These are phyloP conservation scores for Ypsolopha scabrella DNA, from an alignment of 2,888 invertebrate species.

Conservation along the genomic window DNA sequence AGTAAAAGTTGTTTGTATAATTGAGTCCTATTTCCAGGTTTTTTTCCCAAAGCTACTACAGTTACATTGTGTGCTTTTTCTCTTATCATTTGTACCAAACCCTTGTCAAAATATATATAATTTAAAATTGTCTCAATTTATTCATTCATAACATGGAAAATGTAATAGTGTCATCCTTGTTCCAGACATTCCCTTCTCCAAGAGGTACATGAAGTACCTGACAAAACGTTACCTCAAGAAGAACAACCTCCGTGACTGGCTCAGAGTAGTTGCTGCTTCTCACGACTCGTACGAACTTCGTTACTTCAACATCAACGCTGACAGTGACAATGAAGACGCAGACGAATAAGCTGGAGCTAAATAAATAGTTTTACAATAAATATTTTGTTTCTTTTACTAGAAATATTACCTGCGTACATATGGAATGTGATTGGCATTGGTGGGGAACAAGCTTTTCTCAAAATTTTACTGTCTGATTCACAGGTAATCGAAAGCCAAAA, in stretches of 20 bases:
- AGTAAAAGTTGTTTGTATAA: too few relatives aligned
- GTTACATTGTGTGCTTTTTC: too few relatives aligned
- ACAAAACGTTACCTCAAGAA: conserved; percentile 99
- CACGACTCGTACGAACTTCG: conserved; percentile 98
- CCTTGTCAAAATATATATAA: too few relatives aligned
- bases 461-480: too few relatives aligned
- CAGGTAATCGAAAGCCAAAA: too few relatives aligned
- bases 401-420: too few relatives aligned
- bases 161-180: conserved; percentile 8
- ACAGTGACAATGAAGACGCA: conserved; percentile 85
- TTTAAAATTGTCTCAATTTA: too few relatives aligned
- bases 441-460: too few relatives aligned
- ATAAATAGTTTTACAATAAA: conserved; percentile 60
- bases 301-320: conserved; percentile 96
- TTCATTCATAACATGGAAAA: neutral
- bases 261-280: conserved; percentile 96
- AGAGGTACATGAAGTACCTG: conserved; percentile 97
- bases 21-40: too few relatives aligned
- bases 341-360: conserved; percentile 76
- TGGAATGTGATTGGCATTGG: too few relatives aligned
- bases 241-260: conserved; percentile 98
- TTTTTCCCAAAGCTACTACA: too few relatives aligned
- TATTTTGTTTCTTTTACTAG: conserved; percentile 13
- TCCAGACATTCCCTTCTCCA: conserved; percentile 77
- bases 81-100: too few relatives aligned